A percentile compares a stretch with the other conserved stretches of the same genome.
phyloP scores from a whole-genome alignment of 1,140 invertebrate species.

The fruit fly (Drosophila melanogaster) region DNA sequence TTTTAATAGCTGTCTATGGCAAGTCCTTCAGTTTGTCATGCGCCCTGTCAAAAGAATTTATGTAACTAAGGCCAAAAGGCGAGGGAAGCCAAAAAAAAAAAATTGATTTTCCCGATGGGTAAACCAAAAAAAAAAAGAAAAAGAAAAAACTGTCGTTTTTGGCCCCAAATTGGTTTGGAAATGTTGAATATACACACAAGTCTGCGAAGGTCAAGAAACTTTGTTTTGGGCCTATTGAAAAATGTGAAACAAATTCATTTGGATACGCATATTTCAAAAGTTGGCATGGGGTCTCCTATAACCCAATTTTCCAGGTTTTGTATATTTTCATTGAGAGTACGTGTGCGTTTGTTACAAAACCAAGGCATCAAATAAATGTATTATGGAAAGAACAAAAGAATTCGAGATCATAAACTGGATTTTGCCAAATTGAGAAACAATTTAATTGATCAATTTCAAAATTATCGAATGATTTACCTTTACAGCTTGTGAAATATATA shows the following conservation, averaged over 20 bases:
- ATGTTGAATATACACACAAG: not conserved
- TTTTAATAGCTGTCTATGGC: constrained; percentile 35
- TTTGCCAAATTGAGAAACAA: constrained; percentile 7
- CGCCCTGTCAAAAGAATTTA: constrained; percentile 61
- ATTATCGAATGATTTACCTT: not conserved
- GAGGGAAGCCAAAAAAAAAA: constrained; percentile 10
- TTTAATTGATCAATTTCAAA: not conserved
- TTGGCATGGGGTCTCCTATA: constrained; percentile 29
- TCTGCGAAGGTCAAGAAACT: constrained; percentile 34
- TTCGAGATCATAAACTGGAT: not conserved
- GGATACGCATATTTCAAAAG: not conserved
- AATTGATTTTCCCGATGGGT: constrained; percentile 34
- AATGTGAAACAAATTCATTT: constrained; percentile 8
- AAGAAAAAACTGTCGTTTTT: constrained; percentile 6
- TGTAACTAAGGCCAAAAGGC: constrained; percentile 27
- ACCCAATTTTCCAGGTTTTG: constrained; percentile 31
- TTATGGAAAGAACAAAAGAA: constrained; percentile 4
- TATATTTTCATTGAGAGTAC: constrained; percentile 27
- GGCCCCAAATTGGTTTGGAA: constrained; percentile 1
- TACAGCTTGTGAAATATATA: not conserved
- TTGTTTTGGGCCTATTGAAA: not conserved
- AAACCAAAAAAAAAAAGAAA: constrained; percentile 4
- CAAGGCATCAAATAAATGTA: constrained; percentile 20
- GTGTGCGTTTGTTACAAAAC: constrained; percentile 24
- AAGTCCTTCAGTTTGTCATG: constrained; percentile 57